phyloP scores from a whole-genome alignment of 1,140 invertebrate genomes.

The Archivesica marissinica region DNA sequence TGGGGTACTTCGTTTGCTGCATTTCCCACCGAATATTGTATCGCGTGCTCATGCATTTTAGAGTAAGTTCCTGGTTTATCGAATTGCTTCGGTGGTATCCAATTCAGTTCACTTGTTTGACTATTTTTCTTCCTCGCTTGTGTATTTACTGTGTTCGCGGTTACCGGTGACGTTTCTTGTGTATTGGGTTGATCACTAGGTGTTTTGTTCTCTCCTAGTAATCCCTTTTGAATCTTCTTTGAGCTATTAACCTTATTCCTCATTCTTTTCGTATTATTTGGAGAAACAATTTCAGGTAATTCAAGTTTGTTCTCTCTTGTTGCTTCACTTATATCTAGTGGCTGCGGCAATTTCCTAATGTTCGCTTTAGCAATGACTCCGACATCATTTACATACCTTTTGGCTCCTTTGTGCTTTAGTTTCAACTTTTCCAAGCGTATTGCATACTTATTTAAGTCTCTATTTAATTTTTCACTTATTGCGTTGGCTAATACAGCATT shows the following conservation, averaged over 20 bases:
- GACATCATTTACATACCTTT: background rate
- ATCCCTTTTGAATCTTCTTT: too few species aligned
- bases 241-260: background rate
- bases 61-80: background rate
- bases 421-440: conserved; percentile 50
- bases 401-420: conserved; percentile 43
- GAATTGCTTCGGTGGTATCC: background rate
- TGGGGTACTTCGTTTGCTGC: background rate
- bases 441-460: conserved; percentile 58
- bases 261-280: background rate
- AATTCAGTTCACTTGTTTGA: background rate
- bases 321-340: background rate
- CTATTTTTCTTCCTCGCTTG: background rate
- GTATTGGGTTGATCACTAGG: background rate
- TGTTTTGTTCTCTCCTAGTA: too few species aligned
- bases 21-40: background rate
- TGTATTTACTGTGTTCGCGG: background rate
- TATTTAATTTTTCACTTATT: conserved; percentile 49
- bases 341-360: background rate
- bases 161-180: background rate
- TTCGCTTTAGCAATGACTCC: background rate
- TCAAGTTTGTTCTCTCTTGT: background rate
- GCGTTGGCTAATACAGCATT: conserved; percentile 43
- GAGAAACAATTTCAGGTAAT: background rate
- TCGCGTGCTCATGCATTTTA: background rate